phyloP scores from a whole-genome alignment of 92 coral and sea anemone genomes.

The Epizoanthus scotinus region DNA sequence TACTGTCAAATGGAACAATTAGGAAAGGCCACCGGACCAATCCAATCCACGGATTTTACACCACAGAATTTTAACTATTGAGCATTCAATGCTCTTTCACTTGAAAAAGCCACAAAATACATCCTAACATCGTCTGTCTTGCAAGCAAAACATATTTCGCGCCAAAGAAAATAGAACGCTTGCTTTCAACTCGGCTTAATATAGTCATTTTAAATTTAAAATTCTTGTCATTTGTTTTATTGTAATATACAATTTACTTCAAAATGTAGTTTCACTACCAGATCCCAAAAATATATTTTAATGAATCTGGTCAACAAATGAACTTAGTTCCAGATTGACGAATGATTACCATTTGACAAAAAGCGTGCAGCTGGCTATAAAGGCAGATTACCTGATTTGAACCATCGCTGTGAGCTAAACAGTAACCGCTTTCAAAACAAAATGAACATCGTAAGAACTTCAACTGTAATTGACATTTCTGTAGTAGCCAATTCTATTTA shows the following conservation, averaged over 20 bases:
- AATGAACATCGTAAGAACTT: not conserved
- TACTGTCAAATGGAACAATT: not conserved
- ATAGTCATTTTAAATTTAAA: too few relatives aligned
- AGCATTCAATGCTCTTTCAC: not conserved
- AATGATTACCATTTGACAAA: slow-evolving; percentile 20
- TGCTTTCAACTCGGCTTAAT: not conserved
- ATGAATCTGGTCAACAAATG: slow-evolving; percentile 14
- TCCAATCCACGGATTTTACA: not conserved
- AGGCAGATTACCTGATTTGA: slow-evolving; percentile 15
- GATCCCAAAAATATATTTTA: slow-evolving; percentile 19
- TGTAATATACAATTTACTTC: not conserved
- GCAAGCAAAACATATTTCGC: slow-evolving; percentile 1
- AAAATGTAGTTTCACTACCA: slow-evolving; percentile 27
- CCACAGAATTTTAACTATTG: not conserved
- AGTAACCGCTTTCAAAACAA: slow-evolving; percentile 7
- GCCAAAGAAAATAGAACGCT: slow-evolving; percentile 13
- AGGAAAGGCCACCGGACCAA: not conserved
- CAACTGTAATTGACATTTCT: not conserved
- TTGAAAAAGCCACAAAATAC: not conserved
- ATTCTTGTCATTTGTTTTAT: not conserved
- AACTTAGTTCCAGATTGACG: slow-evolving; percentile 25
- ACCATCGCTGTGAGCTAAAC: slow-evolving; percentile 1
- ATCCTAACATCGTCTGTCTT: not conserved
- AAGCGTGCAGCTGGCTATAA: slow-evolving; percentile 32
- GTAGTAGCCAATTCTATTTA: not conserved